Percentiles rank a stretch among this genome's conserved stretches.
Conservation (phyloP, 2,888 invertebrate genomes). For the Cactoblastis cactorum region DNA sequence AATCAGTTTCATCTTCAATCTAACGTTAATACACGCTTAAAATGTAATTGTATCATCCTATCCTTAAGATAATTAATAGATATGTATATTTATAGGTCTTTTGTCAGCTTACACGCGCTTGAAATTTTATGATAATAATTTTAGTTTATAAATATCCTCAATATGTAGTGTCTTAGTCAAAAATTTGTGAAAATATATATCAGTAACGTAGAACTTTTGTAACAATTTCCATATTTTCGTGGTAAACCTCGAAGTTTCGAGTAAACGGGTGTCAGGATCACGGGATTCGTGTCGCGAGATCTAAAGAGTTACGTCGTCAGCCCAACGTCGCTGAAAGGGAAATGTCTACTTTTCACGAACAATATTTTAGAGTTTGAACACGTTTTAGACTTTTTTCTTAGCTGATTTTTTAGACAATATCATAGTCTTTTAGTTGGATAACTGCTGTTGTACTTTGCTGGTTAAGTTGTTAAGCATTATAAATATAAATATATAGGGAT, state of each 20-base stretch:
- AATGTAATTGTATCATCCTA: too few species aligned
- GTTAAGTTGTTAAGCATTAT: too few species aligned
- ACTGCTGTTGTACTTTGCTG: neutral
- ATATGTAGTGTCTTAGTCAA: too few species aligned
- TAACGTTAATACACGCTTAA: too few species aligned
- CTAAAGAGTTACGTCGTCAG: slow-evolving; percentile 1
- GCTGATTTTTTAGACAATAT: neutral
- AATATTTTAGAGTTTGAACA: neutral
- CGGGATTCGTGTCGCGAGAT: neutral
- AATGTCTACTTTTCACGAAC: slow-evolving; percentile 9
- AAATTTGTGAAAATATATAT: neutral
- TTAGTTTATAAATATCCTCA: too few species aligned
- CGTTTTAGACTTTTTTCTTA: neutral
- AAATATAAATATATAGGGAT: too few species aligned
- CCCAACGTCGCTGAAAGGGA: neutral
- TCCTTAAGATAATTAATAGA: too few species aligned
- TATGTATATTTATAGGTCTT: too few species aligned
- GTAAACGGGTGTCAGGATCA: slow-evolving; percentile 5
- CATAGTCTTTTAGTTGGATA: neutral
- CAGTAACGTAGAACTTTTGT: neutral
- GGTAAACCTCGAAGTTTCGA: slow-evolving; percentile 3
- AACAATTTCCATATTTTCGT: slow-evolving; percentile 11
- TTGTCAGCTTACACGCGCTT: too few species aligned
- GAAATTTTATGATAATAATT: too few species aligned
- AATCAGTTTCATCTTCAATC: too few species aligned